Conservation (phyloP, 2,888 invertebrate genomes). For the Mesorhabditis spiculigera region DNA sequence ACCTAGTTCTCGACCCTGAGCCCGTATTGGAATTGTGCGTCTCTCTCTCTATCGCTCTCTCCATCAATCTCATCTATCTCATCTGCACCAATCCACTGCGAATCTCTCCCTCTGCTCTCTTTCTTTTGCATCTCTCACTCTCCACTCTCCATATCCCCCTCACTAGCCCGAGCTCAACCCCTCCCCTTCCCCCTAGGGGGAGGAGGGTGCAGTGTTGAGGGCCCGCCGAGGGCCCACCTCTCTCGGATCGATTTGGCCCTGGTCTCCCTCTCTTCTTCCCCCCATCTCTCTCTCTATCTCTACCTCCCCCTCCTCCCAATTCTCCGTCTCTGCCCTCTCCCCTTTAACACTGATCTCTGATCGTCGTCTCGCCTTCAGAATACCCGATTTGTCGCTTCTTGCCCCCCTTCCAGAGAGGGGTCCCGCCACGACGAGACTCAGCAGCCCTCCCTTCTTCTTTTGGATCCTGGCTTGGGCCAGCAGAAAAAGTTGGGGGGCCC, state of each 20-base stretch:
- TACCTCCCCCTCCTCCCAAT: background rate
- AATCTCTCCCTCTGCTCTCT: background rate
- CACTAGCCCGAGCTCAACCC: slow-evolving; percentile 5
- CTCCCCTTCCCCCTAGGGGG: slow-evolving; percentile 11
- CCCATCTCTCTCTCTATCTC: slow-evolving; percentile 6
- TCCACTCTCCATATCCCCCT: background rate
- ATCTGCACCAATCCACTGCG: background rate
- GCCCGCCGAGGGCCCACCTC: slow-evolving; percentile 15
- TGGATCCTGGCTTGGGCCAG: too few species aligned
- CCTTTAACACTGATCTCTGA: slow-evolving; percentile 10
- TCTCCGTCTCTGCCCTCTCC: slow-evolving; percentile 9
- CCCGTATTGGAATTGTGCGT: too few species aligned
- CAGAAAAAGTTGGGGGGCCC: too few species aligned
- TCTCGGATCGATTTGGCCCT: slow-evolving; percentile 21
- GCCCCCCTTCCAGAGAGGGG: background rate
- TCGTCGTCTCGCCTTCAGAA: slow-evolving; percentile 13
- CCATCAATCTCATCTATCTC: too few species aligned
- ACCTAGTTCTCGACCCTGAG: too few species aligned
- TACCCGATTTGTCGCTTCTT: slow-evolving; percentile 3
- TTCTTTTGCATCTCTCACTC: background rate
- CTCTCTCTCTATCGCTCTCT: too few species aligned
- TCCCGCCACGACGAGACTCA: too few species aligned
- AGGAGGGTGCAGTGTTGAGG: background rate
- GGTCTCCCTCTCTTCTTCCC: slow-evolving; percentile 8
- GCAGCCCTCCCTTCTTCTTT: too few species aligned